A percentile compares a stretch with the other conserved stretches of the same genome.
These are phyloP conservation scores for Pipra filicauda DNA, from an alignment of 2,113 vertebrate genomes.

Conservation along the genomic window DNA sequence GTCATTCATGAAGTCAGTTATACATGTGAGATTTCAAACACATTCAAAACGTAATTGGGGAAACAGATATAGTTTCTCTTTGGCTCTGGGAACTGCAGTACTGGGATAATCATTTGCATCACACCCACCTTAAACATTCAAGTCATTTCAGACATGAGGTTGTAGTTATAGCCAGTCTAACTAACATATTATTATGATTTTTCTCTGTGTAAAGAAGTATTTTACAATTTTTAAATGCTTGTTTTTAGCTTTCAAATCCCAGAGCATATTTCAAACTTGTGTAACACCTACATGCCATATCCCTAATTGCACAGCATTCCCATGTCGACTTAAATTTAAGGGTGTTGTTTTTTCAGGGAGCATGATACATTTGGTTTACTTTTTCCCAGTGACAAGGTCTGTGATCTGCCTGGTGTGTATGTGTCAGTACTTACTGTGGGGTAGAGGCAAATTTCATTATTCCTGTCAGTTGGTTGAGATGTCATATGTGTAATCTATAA, in stretches of 20 bases:
- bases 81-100: not conserved
- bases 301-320: not conserved
- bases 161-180: not conserved
- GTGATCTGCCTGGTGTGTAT: not conserved
- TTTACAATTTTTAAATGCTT: not conserved
- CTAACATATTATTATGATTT: not conserved
- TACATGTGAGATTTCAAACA: not conserved
- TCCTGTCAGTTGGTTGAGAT: not conserved
- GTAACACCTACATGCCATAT: not conserved
- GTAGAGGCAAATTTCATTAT: not conserved
- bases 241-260: not conserved
- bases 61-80: not conserved
- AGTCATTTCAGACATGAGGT: not conserved
- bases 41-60: not conserved
- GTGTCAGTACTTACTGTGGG: not conserved
- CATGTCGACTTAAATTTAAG: not conserved
- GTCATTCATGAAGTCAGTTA: not conserved
- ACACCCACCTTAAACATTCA: not conserved
- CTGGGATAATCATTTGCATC: not conserved
- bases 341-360: not conserved
- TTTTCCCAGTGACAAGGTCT: not conserved
- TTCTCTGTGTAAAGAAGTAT: not conserved
- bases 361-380: not conserved
- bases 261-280: not conserved
- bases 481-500: not conserved